Conservation (phyloP, 1,140 invertebrate species). For the Planococcus citri region DNA sequence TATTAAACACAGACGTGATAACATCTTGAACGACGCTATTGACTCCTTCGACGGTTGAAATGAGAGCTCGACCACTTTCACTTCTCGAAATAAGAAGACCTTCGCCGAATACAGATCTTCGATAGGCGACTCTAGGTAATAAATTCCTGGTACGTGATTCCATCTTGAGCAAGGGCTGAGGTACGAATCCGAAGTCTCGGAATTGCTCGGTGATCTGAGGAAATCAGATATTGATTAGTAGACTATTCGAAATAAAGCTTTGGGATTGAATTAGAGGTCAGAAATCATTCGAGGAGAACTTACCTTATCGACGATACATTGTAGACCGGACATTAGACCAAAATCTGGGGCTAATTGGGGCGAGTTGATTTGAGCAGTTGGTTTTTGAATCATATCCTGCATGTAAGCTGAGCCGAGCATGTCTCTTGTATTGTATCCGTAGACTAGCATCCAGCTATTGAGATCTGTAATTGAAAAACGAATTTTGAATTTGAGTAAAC, state of each 20-base stretch:
- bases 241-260: background rate
- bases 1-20: conserved; percentile 85
- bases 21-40: conserved; percentile 82
- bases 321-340: conserved; percentile 72
- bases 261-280: background rate
- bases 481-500: too few species aligned
- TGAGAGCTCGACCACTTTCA: conserved; percentile 56
- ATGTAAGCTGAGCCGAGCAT: conserved; percentile 74
- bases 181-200: conserved; percentile 66
- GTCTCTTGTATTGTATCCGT: conserved; percentile 71
- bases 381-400: conserved; percentile 59
- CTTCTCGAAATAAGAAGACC: conserved; percentile 76
- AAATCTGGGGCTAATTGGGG: conserved; percentile 66
- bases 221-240: conserved; percentile 26
- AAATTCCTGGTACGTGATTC: conserved; percentile 68
- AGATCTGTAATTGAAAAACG: conserved; percentile 43
- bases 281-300: conserved; percentile 22
- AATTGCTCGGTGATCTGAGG: conserved; percentile 66
- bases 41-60: conserved; percentile 71
- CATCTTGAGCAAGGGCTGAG: conserved; percentile 63
- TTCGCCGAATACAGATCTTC: conserved; percentile 73
- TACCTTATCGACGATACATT: conserved; percentile 72
- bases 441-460: conserved; percentile 69
- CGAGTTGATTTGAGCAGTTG: conserved; percentile 58
- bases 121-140: conserved; percentile 63